These are phyloP conservation scores for Micropterix aruncella DNA, from an alignment of 2,888 invertebrate genomes.

Conservation along the genomic window DNA sequence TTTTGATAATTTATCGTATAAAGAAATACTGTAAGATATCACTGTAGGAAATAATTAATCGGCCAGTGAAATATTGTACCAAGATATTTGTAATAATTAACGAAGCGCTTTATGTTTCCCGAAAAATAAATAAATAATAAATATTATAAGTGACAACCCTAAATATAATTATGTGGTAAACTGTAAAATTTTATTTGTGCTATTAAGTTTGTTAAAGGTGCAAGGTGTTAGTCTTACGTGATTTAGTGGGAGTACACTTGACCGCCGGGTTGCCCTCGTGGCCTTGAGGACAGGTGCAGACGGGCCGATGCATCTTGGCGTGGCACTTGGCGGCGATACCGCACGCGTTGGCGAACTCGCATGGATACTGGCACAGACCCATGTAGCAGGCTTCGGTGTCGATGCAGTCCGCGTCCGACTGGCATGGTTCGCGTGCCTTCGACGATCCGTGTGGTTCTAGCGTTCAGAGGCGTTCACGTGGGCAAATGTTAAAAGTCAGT, in stretches of 20 bases:
- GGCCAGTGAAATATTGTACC: too few relatives aligned
- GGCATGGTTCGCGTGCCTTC: conserved; percentile 65
- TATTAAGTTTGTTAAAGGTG: too few relatives aligned
- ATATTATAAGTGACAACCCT: too few relatives aligned
- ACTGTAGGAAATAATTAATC: too few relatives aligned
- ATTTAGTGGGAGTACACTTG: conserved; percentile 60
- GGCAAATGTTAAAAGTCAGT: conserved; percentile 9
- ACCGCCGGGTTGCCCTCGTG: conserved; percentile 71
- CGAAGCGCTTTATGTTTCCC: too few relatives aligned
- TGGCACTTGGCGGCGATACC: conserved; percentile 62
- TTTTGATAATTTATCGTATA: too few relatives aligned
- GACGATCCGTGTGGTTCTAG: conserved; percentile 56
- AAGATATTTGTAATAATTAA: too few relatives aligned
- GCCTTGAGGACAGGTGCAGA: conserved; percentile 68
- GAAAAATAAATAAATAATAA: too few relatives aligned
- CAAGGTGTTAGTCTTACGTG: conserved; percentile 51
- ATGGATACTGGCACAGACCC: conserved; percentile 70
- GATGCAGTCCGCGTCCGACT: conserved; percentile 73
- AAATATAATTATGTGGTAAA: too few relatives aligned
- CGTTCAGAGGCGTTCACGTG: conserved; percentile 12
- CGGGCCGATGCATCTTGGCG: conserved; percentile 70
- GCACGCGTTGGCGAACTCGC: conserved; percentile 68
- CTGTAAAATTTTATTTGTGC: too few relatives aligned
- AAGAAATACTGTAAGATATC: too few relatives aligned
- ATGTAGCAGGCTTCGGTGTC: conserved; percentile 72